A percentile compares a stretch with the other conserved stretches of the same genome.
These are phyloP conservation scores for Drosophila neotestacea DNA, from an alignment of 2,888 invertebrate species.

Conservation along the genomic window DNA sequence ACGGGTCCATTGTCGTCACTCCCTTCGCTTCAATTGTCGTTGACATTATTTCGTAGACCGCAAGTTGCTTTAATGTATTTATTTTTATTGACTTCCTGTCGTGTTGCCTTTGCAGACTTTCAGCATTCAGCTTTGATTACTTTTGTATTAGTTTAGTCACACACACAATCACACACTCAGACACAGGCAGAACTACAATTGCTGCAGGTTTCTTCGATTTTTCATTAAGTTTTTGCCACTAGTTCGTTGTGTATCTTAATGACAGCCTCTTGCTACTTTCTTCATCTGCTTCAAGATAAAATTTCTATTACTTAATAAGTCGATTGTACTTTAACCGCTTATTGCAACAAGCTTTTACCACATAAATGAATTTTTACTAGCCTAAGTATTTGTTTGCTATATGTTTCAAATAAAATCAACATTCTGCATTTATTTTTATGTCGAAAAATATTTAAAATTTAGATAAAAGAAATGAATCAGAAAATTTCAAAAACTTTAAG, in stretches of 20 bases:
- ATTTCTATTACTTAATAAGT: conserved; percentile 7
- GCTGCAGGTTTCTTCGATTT: conserved; percentile 42
- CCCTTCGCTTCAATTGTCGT: conserved; percentile 40
- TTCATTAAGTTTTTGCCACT: conserved; percentile 54
- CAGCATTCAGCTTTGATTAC: conserved; percentile 67
- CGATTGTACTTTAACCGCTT: neutral
- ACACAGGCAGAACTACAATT: conserved; percentile 20
- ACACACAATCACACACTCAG: conserved; percentile 27
- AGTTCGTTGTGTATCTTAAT: conserved; percentile 31
- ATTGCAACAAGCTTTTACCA: neutral
- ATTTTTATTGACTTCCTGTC: conserved; percentile 77
- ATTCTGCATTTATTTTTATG: neutral
- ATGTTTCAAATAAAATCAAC: neutral
- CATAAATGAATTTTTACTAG: neutral
- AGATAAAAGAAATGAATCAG: neutral
- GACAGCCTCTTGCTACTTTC: conserved; percentile 34
- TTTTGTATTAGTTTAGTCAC: conserved; percentile 60
- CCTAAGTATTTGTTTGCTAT: neutral
- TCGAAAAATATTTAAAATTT: neutral
- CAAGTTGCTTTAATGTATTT: conserved; percentile 73
- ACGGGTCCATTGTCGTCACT: conserved; percentile 28
- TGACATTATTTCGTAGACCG: conserved; percentile 69
- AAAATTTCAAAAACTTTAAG: neutral
- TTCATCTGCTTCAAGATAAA: conserved; percentile 7
- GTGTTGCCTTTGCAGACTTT: conserved; percentile 44